Evolutionary conservation across 2,797 vertebrate genomes (phyloP).

Genomic region (Microctenopoma stevenorrisi): DNA sequence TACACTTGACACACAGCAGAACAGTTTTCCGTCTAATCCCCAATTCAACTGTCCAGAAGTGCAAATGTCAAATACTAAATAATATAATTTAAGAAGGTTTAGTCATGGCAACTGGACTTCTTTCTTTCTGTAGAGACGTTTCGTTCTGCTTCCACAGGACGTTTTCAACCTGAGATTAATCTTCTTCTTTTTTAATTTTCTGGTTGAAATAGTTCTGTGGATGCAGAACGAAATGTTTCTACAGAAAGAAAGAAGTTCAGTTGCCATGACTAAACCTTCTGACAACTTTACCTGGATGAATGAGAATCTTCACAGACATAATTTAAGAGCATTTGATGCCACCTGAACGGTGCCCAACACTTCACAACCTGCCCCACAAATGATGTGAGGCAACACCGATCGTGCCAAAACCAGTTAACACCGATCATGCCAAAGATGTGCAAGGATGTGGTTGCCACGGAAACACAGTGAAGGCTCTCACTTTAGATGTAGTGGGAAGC

Average conservation of each 20-base stretch:
- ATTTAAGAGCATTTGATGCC: neutral
- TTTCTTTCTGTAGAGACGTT: too few relatives aligned
- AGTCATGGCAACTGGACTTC: too few relatives aligned
- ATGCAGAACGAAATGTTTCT: too few relatives aligned
- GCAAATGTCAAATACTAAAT: constrained; percentile 4
- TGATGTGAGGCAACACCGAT: constrained; percentile 1
- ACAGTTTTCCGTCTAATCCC: neutral
- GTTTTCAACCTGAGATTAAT: too few relatives aligned
- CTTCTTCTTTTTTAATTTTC: too few relatives aligned
- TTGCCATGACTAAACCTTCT: too few relatives aligned
- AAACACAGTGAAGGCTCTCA: constrained; percentile 36
- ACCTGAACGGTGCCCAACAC: neutral
- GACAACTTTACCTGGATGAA: too few relatives aligned
- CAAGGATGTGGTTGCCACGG: constrained; percentile 44
- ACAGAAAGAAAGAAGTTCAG: too few relatives aligned
- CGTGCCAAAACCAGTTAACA: constrained; percentile 15
- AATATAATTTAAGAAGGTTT: too few relatives aligned
- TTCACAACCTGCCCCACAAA: constrained; percentile 16
- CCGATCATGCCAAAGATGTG: constrained; percentile 19
- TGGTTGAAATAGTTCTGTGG: too few relatives aligned
- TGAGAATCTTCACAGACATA: neutral
- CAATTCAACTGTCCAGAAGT: neutral
- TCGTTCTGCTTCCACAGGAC: too few relatives aligned
- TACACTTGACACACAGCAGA: neutral
- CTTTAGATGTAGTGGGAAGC: constrained; percentile 5